Conservation (phyloP, 92 coral and sea anemone genomes). For the Chrysogorgia sp. region DNA sequence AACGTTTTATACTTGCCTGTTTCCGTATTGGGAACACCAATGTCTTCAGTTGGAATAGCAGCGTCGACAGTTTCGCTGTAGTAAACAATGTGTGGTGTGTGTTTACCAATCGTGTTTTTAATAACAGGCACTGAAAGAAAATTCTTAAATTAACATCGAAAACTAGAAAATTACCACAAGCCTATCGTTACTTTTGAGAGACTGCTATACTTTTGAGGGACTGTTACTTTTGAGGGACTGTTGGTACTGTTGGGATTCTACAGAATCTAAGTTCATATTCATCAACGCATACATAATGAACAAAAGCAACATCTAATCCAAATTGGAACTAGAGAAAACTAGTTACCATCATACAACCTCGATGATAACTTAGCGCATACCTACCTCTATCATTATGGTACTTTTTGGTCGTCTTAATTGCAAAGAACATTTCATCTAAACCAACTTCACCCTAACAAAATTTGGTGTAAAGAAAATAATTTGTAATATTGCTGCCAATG, state of each 20-base stretch:
- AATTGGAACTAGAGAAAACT: too few species aligned
- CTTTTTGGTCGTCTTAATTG: conserved; percentile 91
- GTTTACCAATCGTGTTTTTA: conserved; percentile 81
- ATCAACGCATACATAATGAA: too few species aligned
- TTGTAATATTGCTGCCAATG: neutral
- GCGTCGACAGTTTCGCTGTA: conserved; percentile 93
- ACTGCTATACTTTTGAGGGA: too few species aligned
- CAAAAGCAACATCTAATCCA: too few species aligned
- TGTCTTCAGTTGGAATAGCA: conserved; percentile 87
- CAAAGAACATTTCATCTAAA: conserved; percentile 84
- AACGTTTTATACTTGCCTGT: conserved; percentile 56
- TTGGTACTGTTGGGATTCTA: too few species aligned
- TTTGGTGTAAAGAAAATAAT: neutral
- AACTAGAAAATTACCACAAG: too few species aligned
- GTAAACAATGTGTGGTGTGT: conserved; percentile 83
- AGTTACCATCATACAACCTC: neutral
- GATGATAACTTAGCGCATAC: neutral
- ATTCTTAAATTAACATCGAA: too few species aligned
- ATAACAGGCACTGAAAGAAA: conserved; percentile 73
- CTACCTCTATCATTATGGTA: conserved; percentile 85
- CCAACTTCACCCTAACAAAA: conserved; percentile 73
- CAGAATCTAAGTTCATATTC: too few species aligned
- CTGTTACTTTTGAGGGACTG: too few species aligned
- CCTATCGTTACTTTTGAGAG: too few species aligned
- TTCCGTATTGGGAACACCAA: conserved; percentile 96